Evolutionary conservation across 2,797 vertebrate genomes (phyloP).

Genomic region (Apogon hyalosoma): DNA sequence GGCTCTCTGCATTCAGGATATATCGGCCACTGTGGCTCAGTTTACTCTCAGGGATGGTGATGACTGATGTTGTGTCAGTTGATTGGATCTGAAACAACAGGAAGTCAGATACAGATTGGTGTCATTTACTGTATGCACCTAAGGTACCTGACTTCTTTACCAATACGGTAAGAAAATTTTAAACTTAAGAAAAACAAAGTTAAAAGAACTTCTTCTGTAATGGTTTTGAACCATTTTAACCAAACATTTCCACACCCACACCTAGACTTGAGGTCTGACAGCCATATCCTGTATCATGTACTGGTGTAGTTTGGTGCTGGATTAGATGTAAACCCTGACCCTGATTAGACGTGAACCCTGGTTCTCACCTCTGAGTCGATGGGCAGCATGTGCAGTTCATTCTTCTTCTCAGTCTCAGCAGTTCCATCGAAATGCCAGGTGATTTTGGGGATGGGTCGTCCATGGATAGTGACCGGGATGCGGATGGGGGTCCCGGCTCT

Average conservation of each 20-base stretch:
- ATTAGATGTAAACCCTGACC: too few relatives aligned
- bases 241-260: too few relatives aligned
- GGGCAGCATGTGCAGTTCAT: conserved; percentile 91
- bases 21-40: conserved; percentile 92
- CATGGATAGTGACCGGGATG: conserved; percentile 90
- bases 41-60: conserved; percentile 89
- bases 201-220: too few relatives aligned
- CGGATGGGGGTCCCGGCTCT: conserved; percentile 89
- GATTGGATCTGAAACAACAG: conserved; percentile 84
- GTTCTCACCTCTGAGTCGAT: conserved; percentile 90
- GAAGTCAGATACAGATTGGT: not conserved
- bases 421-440: conserved; percentile 96
- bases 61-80: conserved; percentile 87
- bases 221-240: too few relatives aligned
- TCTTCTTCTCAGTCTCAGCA: conserved; percentile 91
- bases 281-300: too few relatives aligned
- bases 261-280: too few relatives aligned
- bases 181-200: too few relatives aligned
- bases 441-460: conserved; percentile 91
- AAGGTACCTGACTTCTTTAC: too few relatives aligned
- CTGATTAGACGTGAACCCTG: too few relatives aligned
- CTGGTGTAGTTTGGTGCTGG: too few relatives aligned
- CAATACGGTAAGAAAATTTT: too few relatives aligned
- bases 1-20: conserved; percentile 93
- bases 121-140: too few relatives aligned